These are phyloP conservation scores for Hafferia zeledoni DNA, from an alignment of 2,797 vertebrate species.

Conservation along the genomic window DNA sequence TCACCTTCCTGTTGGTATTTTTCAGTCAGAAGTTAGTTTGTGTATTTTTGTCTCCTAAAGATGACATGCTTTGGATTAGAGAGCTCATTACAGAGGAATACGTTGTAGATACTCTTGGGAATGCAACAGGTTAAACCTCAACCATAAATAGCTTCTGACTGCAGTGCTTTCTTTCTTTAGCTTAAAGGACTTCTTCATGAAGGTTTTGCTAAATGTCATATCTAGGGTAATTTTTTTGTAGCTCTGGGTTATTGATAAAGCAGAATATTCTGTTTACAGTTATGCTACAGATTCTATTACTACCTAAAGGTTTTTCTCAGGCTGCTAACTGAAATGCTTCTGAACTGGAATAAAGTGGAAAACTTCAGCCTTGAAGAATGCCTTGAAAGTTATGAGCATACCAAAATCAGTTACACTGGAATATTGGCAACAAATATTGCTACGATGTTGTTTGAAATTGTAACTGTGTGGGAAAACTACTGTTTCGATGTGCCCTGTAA, in stretches of 20 bases:
- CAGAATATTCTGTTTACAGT: not conserved
- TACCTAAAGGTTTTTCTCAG: not conserved
- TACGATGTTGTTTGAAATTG: not conserved
- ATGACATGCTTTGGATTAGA: slow-evolving; percentile 21
- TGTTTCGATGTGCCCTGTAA: not conserved
- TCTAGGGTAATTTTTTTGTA: not conserved
- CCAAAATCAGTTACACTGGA: not conserved
- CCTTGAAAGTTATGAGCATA: not conserved
- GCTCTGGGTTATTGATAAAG: not conserved
- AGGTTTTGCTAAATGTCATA: slow-evolving; percentile 49
- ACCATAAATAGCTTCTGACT: slow-evolving; percentile 53
- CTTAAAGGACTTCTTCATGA: slow-evolving; percentile 5
- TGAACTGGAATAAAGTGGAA: not conserved
- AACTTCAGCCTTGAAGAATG: not conserved
- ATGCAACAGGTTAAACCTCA: slow-evolving; percentile 40
- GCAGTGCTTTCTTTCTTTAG: slow-evolving; percentile 10
- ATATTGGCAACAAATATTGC: not conserved
- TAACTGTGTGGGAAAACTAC: not conserved
- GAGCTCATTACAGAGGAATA: slow-evolving; percentile 12
- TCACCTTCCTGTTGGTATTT: not conserved
- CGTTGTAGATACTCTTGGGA: slow-evolving; percentile 21
- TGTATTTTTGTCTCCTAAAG: slow-evolving; percentile 13
- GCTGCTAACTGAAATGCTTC: not conserved
- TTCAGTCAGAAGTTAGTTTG: not conserved
- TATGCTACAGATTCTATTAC: not conserved